Evolutionary conservation across 2,888 invertebrate genomes (phyloP).

Genomic region (Idaea dimidiata): DNA sequence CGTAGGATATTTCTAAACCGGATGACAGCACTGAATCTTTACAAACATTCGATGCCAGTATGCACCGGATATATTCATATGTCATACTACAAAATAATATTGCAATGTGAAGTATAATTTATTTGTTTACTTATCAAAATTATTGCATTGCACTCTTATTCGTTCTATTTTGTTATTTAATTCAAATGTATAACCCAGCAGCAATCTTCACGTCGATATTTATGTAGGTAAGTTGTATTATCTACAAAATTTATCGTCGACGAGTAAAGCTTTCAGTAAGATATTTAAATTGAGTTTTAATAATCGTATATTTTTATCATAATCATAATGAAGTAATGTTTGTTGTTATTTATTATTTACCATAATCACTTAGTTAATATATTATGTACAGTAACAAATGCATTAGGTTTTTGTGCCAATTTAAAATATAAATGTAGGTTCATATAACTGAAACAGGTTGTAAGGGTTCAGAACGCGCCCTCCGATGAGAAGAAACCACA

Average conservation of each 20-base stretch:
- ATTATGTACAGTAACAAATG: neutral
- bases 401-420: no score
- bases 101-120: neutral
- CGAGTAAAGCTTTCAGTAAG: neutral
- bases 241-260: neutral
- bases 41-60: neutral
- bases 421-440: no score
- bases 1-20: neutral
- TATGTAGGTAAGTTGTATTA: neutral
- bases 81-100: neutral
- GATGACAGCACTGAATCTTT: neutral
- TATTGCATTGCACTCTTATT: neutral
- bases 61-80: neutral
- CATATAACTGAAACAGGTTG: no score
- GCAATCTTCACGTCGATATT: neutral
- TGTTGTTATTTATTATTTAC: neutral
- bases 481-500: no score
- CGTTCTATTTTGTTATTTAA: neutral
- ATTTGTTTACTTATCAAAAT: neutral
- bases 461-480: no score
- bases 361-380: no score
- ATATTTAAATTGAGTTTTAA: neutral
- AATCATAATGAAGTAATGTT: neutral
- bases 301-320: neutral
- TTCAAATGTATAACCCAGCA: neutral